Percentiles rank a stretch among this genome's conserved stretches.
Evolutionary conservation across 2,888 invertebrate genomes (phyloP).

Genomic region (Spisula solida): DNA sequence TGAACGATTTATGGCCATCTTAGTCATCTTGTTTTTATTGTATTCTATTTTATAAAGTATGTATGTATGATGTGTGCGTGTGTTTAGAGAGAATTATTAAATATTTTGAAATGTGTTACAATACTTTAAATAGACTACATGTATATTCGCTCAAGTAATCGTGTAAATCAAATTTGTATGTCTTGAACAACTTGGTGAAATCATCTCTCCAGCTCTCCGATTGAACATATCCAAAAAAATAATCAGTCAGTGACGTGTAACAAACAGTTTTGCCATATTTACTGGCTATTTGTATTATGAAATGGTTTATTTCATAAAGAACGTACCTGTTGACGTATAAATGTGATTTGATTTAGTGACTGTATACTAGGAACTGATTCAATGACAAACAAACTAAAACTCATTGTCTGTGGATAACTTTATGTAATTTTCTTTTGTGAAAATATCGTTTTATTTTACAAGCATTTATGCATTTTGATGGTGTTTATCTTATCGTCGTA

Average conservation of each 20-base stretch:
- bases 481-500: neutral
- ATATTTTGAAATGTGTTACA: neutral
- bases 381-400: neutral
- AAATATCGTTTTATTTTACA: slow-evolving; percentile 1
- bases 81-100: neutral
- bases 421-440: neutral
- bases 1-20: too few species aligned
- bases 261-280: too few species aligned
- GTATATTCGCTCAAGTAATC: neutral
- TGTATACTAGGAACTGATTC: neutral
- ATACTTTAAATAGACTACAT: neutral
- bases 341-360: neutral
- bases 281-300: too few species aligned
- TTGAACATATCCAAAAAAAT: neutral
- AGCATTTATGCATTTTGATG: slow-evolving; percentile 9
- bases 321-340: neutral
- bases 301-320: too few species aligned
- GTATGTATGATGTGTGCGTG: neutral
- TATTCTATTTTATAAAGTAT: neutral
- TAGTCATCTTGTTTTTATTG: neutral
- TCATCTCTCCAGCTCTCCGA: neutral
- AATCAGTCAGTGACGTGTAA: neutral
- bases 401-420: neutral
- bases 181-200: neutral
- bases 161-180: neutral